phyloP scores from a whole-genome alignment of 2,113 vertebrate genomes.

The Nesoenas mayeri region DNA sequence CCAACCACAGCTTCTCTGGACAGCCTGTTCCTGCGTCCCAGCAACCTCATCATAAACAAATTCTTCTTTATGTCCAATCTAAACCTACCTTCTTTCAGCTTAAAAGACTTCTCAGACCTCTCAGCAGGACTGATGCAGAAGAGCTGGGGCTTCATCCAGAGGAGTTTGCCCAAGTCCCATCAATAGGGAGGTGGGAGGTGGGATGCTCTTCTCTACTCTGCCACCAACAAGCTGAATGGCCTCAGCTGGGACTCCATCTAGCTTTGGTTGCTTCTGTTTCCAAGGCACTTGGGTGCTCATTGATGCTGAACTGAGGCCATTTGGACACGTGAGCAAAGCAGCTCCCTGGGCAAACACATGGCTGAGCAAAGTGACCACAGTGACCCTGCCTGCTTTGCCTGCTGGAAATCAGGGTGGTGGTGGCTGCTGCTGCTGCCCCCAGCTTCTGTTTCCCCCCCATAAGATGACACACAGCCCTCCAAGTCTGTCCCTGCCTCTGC shows the following conservation, averaged over 20 bases:
- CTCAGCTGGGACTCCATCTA: not conserved
- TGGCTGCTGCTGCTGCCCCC: not conserved
- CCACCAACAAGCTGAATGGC: fast-evolving
- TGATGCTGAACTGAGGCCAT: not conserved
- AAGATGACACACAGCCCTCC: not conserved
- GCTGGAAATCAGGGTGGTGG: not conserved
- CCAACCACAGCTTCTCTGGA: not conserved
- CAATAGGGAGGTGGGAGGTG: not conserved
- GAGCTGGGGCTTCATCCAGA: not conserved
- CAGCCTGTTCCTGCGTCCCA: not conserved
- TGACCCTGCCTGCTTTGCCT: not conserved
- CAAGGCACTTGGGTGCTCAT: not conserved
- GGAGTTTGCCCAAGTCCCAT: not conserved
- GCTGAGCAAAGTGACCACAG: not conserved
- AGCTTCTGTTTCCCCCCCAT: not conserved
- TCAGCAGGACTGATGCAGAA: not conserved
- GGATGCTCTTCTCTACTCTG: not conserved
- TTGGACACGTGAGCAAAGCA: not conserved
- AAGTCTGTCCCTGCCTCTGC: not conserved
- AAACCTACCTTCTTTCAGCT: not conserved
- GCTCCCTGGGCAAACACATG: not conserved
- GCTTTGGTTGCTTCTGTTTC: not conserved
- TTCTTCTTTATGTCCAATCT: not conserved
- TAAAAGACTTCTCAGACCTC: not conserved
- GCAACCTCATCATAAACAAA: not conserved